Percentiles rank a stretch among this genome's conserved stretches.
Conservation (phyloP, 2,888 invertebrate species). For the Andrena hattorfiana region DNA sequence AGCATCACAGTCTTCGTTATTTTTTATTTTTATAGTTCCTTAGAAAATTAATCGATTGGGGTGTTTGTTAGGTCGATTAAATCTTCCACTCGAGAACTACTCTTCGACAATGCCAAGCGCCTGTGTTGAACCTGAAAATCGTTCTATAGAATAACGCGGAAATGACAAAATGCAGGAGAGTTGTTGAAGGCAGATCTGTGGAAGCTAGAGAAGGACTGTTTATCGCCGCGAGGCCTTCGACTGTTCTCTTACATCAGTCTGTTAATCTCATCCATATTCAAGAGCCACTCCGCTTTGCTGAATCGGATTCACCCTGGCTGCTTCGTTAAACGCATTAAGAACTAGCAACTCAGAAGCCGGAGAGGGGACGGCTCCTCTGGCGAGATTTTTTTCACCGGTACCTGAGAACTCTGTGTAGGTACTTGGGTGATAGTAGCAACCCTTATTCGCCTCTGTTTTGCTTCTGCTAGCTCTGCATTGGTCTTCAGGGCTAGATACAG, state of each 20-base stretch:
- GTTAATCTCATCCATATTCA: constrained; percentile 60
- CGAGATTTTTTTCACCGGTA: not conserved
- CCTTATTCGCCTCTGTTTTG: no score
- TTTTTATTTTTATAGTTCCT: no score
- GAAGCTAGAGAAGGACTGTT: constrained; percentile 9
- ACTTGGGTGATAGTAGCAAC: not conserved
- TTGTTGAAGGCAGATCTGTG: not conserved
- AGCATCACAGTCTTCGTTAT: no score
- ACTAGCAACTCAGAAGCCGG: constrained; percentile 19
- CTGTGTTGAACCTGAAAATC: no score
- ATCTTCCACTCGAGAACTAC: no score
- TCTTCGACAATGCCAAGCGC: no score
- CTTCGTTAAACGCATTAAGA: constrained; percentile 46
- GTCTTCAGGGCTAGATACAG: not conserved
- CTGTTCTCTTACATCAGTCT: constrained; percentile 41
- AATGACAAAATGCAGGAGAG: not conserved
- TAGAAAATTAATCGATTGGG: no score
- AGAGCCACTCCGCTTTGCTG: constrained; percentile 27
- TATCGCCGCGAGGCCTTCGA: constrained; percentile 25
- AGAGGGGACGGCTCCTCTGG: not conserved
- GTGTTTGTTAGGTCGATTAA: no score
- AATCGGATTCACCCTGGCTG: constrained; percentile 40
- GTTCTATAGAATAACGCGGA: not conserved
- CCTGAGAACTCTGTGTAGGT: no score
- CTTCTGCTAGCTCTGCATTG: no score